Evolutionary conservation across 2,113 vertebrate species (phyloP).

Genomic region (Gallinago jamesoni): DNA sequence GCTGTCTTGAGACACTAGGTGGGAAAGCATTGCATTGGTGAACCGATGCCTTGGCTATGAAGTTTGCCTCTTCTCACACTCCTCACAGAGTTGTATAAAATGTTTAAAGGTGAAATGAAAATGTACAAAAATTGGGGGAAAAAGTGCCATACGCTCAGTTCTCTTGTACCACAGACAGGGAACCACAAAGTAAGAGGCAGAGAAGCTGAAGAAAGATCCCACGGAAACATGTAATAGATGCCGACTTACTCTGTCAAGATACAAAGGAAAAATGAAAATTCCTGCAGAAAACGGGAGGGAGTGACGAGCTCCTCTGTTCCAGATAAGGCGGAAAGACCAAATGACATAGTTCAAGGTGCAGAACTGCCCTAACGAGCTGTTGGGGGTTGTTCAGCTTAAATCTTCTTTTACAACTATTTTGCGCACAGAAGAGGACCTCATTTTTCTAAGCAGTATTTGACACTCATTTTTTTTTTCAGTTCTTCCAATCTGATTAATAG

Average conservation of each 20-base stretch:
- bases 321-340: background rate
- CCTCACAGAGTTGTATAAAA: background rate
- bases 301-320: background rate
- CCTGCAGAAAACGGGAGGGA: background rate
- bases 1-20: background rate
- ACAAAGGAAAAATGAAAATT: background rate
- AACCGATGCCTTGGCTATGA: background rate
- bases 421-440: background rate
- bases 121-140: background rate
- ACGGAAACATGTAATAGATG: background rate
- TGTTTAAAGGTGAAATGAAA: background rate
- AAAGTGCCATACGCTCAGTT: background rate
- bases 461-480: background rate
- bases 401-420: background rate
- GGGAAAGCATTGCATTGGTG: background rate
- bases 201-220: background rate
- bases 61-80: background rate
- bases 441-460: background rate
- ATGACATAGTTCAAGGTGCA: background rate
- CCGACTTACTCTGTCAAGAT: background rate
- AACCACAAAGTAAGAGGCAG: background rate
- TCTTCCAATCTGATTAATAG: constrained; percentile 14
- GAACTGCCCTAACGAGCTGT: background rate
- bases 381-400: background rate
- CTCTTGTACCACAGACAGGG: background rate